Percentiles rank a stretch among this genome's conserved stretches.
Evolutionary conservation across 2,797 vertebrate species (phyloP).

Genomic region (Anomalospiza imberbis): DNA sequence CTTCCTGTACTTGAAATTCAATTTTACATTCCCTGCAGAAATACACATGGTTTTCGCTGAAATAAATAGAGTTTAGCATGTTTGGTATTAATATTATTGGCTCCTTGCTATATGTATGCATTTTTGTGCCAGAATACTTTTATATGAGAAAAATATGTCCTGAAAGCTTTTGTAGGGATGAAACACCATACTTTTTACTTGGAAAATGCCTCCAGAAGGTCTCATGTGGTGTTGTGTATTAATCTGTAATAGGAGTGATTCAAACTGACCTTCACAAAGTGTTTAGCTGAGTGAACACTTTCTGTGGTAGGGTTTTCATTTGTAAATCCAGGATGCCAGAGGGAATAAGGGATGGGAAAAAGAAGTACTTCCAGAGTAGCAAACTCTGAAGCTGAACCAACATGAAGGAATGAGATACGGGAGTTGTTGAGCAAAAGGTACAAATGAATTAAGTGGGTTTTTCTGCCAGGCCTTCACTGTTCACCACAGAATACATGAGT

Average conservation of each 20-base stretch:
- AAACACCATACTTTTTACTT: neutral
- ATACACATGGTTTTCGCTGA: conserved; percentile 39
- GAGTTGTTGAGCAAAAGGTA: neutral
- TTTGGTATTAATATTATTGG: conserved; percentile 50
- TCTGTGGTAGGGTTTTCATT: neutral
- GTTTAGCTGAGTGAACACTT: neutral
- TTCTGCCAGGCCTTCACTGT: neutral
- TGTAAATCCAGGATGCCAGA: neutral
- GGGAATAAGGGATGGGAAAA: neutral
- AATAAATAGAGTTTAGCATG: conserved; percentile 43
- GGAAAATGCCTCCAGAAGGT: neutral
- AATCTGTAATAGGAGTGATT: neutral
- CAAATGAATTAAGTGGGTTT: neutral
- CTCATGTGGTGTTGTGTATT: neutral
- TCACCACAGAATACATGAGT: neutral
- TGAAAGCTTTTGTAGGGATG: conserved; percentile 6
- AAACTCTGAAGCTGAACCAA: neutral
- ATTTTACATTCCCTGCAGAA: conserved; percentile 43
- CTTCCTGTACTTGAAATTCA: conserved; percentile 45
- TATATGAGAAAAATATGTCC: conserved; percentile 38
- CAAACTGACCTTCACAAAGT: neutral
- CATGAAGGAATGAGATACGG: neutral
- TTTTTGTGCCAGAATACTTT: conserved; percentile 44
- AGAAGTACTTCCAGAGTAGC: neutral
- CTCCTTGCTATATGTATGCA: conserved; percentile 43